These are phyloP conservation scores for Scopus umbretta DNA, from an alignment of 2,113 vertebrate species.

Conservation along the genomic window DNA sequence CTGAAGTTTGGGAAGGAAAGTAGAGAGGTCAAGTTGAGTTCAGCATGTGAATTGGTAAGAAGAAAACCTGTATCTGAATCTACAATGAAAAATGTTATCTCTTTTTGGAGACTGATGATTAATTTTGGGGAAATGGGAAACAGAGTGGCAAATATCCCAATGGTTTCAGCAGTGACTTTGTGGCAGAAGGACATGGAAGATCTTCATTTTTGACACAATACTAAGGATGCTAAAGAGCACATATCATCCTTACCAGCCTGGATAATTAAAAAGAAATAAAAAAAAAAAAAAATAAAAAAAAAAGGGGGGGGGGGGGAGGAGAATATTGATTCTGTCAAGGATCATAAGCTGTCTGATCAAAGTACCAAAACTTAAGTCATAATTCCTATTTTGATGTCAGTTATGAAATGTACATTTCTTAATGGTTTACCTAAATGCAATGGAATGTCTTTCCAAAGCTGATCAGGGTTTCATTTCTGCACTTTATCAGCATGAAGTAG, in stretches of 20 bases:
- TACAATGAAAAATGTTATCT: not conserved
- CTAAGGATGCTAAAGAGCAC: not conserved
- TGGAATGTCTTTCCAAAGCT: not conserved
- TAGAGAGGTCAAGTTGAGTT: not conserved
- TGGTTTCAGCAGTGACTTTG: not conserved
- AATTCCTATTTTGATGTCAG: not conserved
- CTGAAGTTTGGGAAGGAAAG: not conserved
- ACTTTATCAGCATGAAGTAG: not conserved
- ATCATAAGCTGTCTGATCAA: not conserved
- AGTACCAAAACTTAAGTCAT: not conserved
- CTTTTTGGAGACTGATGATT: not conserved
- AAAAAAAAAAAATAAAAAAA: no score
- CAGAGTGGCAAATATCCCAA: not conserved
- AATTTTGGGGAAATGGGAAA: not conserved
- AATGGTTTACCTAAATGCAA: not conserved
- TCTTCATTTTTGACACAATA: not conserved
- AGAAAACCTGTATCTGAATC: not conserved
- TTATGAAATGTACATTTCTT: not conserved
- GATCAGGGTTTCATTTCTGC: conserved; percentile 11
- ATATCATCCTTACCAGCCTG: not conserved
- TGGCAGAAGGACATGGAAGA: not conserved
- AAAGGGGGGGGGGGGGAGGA: not conserved
- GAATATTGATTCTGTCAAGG: not conserved
- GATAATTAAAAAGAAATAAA: not conserved
- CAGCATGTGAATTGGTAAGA: not conserved